phyloP scores from a whole-genome alignment of 2,113 vertebrate species.

The Talpa occidentalis region DNA sequence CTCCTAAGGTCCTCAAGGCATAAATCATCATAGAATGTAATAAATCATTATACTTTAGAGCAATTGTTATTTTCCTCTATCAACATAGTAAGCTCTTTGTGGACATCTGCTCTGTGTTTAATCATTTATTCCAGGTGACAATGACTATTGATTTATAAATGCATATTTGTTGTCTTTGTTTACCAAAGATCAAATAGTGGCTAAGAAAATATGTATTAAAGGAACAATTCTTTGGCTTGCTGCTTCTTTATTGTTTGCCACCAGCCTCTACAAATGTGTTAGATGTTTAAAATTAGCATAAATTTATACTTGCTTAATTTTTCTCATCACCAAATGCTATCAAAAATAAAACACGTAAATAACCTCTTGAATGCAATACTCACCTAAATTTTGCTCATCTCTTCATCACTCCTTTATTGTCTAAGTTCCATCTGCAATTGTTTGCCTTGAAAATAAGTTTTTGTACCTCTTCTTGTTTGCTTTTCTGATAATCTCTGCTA shows the following conservation, averaged over 20 bases:
- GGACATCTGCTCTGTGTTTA: neutral
- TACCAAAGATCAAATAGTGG: neutral
- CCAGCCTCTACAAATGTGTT: neutral
- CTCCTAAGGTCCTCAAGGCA: too few relatives aligned
- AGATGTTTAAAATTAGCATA: neutral
- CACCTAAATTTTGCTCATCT: neutral
- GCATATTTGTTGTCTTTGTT: neutral
- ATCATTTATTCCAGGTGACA: neutral
- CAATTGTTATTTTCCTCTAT: neutral
- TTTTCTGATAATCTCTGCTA: neutral
- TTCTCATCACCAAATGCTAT: neutral
- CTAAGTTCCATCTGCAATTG: neutral
- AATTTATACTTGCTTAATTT: conserved; percentile 5
- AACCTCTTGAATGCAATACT: neutral
- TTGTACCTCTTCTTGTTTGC: neutral
- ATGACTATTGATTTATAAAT: neutral
- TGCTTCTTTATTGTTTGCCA: neutral
- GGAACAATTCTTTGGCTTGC: neutral
- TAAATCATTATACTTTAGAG: neutral
- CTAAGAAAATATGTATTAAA: neutral
- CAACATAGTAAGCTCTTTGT: neutral
- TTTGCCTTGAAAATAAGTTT: neutral
- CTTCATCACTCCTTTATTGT: neutral
- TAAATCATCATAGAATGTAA: too few relatives aligned
- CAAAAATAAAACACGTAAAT: neutral